These are phyloP conservation scores for Drosophila serrata DNA, from an alignment of 1,140 invertebrate genomes.

Conservation along the genomic window DNA sequence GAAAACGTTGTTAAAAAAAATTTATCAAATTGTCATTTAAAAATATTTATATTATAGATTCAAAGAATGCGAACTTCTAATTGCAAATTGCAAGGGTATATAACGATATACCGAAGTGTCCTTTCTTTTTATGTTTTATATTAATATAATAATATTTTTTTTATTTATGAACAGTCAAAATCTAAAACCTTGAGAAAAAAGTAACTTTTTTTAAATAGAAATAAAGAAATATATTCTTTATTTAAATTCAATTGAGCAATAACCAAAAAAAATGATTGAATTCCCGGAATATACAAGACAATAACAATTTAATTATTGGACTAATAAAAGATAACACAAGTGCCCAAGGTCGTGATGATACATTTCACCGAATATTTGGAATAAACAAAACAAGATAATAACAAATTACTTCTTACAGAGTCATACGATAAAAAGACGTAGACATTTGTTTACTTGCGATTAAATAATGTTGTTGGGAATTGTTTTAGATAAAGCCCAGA, in stretches of 20 bases:
- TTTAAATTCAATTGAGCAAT: neutral
- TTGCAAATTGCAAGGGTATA: no score
- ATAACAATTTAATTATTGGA: neutral
- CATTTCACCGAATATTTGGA: neutral
- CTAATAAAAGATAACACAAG: neutral
- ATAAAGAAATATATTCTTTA: no score
- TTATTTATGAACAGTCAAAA: no score
- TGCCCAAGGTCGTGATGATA: neutral
- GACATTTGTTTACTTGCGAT: neutral
- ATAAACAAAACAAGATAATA: neutral
- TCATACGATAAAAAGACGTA: neutral
- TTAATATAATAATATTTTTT: no score
- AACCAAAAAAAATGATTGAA: neutral
- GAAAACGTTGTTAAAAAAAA: no score
- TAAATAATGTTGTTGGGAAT: neutral
- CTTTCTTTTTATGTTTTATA: no score
- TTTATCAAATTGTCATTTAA: no score
- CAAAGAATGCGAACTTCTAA: no score
- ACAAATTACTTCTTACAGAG: neutral
- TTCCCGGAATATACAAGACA: conserved; percentile 2
- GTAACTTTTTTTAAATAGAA: no score
- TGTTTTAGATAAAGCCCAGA: neutral
- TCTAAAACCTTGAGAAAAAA: no score
- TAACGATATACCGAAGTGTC: no score
- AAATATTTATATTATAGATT: no score